Evolutionary conservation across 2,888 invertebrate genomes (phyloP), one percentile per base, ranked within the genome.

Genomic region (Lithophane semibrunnea): DNA sequence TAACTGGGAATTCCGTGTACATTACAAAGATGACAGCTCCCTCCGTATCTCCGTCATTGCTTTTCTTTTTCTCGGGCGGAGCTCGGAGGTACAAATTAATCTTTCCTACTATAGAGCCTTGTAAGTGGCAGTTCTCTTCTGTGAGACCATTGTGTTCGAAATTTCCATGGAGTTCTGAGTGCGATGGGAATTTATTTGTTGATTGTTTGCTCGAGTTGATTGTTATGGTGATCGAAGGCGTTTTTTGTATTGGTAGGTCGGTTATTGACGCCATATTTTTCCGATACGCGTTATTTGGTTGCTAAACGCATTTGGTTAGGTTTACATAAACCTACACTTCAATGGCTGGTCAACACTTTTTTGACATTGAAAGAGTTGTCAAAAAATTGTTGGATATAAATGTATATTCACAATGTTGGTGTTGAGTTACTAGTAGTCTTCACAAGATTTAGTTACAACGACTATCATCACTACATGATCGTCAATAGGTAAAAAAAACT

Each of bases 41-140:
- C 77, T 77, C 79, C 88, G 88, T 86, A 88, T 88, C 90, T 89
- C 85, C 75, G 84, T 86, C 88, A 88, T 92, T 92, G 90, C 91
- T 91, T 92, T 91, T 89, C 87, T 89, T 90, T 85, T 91, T 89
- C 76, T 72, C 74, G 85, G 87, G 81, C 80, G 85, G 87, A 86
- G 91, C 92, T 92, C 80, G 85, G 87, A 86, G 91, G 93, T 92
- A 92, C 92, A 92, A 94, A 95, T 95, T 94, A 95, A 94, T 94
- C 93, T 94, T 92, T 73, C 86, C 91, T 91, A 93, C 94, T 93
- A 94, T 92, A 86, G 91, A 73, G 75, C 77, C 77, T 85, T 88
- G 91, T 92, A 92, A 94, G 93, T 93, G 93, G 92, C 87, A 88
- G 87, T 85, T 90, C 88, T 91, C 91, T 82, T 84, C 89, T 87